phyloP scores from a whole-genome alignment of 2,888 invertebrate species.

The Eupithecia insigniata region DNA sequence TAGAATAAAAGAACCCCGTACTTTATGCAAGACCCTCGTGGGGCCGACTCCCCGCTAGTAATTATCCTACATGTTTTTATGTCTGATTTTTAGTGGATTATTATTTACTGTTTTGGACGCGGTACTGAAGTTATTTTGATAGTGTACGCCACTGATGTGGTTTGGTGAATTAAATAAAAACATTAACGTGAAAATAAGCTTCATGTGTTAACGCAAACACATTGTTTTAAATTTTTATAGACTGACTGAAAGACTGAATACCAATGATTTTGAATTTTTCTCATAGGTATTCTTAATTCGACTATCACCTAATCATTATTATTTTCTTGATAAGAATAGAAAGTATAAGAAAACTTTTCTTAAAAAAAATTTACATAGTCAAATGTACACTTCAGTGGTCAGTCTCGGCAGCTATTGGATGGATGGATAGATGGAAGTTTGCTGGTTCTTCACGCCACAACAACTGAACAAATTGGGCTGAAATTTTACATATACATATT shows the following conservation, averaged over 20 bases:
- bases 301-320: background rate
- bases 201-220: no score
- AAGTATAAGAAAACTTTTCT: no score
- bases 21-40: slow-evolving; percentile 72
- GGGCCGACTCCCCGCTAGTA: slow-evolving; percentile 75
- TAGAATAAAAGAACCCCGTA: slow-evolving; percentile 57
- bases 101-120: slow-evolving; percentile 77
- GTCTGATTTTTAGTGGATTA: slow-evolving; percentile 80
- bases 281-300: background rate
- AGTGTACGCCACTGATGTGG: slow-evolving; percentile 41
- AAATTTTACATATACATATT: no score
- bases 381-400: background rate
- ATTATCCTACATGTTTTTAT: slow-evolving; percentile 83
- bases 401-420: background rate
- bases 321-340: no score
- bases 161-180: slow-evolving; percentile 25
- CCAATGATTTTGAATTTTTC: background rate
- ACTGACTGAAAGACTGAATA: background rate
- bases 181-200: background rate
- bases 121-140: slow-evolving; percentile 45
- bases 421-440: no score
- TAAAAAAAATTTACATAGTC: no score
- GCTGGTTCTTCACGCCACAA: no score
- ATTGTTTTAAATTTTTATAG: no score
- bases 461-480: no score